Evolutionary conservation across 2,113 vertebrate genomes (phyloP).

Genomic region (Atlantisia rogersi): DNA sequence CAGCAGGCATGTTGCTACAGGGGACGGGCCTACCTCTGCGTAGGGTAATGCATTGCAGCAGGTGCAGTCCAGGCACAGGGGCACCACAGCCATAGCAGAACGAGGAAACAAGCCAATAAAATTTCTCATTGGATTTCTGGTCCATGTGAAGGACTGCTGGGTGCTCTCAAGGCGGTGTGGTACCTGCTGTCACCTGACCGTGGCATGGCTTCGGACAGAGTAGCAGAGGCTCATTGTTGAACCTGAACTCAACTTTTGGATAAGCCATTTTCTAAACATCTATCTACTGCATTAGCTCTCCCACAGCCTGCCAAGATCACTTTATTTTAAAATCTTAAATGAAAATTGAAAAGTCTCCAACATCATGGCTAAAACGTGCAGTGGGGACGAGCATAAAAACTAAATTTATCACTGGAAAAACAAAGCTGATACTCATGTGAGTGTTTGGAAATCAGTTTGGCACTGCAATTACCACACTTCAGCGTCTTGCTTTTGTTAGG

Average conservation of each 20-base stretch:
- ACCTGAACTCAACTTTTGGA: background rate
- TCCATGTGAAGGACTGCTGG: background rate
- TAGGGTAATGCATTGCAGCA: too few relatives aligned
- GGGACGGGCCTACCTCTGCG: background rate
- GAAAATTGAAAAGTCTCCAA: slow-evolving; percentile 27
- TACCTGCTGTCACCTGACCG: background rate
- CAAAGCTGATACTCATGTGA: slow-evolving; percentile 5
- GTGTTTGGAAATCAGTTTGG: slow-evolving; percentile 38
- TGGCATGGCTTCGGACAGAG: background rate
- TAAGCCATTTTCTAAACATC: background rate
- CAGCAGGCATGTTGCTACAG: accelerated
- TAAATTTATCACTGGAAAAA: slow-evolving; percentile 13
- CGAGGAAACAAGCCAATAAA: background rate
- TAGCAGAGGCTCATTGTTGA: background rate
- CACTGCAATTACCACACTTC: background rate
- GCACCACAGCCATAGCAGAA: background rate
- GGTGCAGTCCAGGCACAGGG: background rate
- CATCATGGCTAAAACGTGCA: background rate
- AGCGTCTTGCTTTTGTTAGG: background rate
- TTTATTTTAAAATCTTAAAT: slow-evolving; percentile 11
- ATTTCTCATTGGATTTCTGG: background rate
- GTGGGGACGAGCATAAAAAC: background rate
- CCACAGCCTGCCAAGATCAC: background rate
- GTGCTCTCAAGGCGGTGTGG: background rate
- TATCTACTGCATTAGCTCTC: background rate